phyloP scores from a whole-genome alignment of 1,140 invertebrate genomes.

The Bombus superbus region DNA sequence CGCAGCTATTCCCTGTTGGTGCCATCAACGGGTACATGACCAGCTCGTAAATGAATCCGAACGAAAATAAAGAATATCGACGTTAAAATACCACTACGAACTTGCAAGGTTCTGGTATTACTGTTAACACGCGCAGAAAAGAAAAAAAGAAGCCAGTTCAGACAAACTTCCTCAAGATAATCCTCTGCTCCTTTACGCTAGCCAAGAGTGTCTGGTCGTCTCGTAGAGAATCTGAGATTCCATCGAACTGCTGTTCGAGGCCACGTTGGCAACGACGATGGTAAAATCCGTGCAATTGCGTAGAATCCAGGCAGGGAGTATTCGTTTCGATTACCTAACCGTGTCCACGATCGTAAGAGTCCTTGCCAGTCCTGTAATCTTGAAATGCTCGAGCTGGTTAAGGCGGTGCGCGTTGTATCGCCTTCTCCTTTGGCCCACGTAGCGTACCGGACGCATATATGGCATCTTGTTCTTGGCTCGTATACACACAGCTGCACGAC shows the following conservation, averaged over 20 bases:
- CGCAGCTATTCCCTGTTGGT: background rate
- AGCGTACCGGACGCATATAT: conserved; percentile 61
- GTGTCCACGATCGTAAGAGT: conserved; percentile 35
- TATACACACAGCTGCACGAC: conserved; percentile 62
- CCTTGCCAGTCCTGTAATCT: conserved; percentile 52
- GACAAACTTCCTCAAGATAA: background rate
- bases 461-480: conserved; percentile 68
- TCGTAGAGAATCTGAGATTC: no score
- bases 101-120: no score
- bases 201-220: no score
- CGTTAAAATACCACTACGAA: no score
- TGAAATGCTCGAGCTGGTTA: conserved; percentile 51
- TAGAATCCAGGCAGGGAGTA: background rate
- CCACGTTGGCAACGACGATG: background rate
- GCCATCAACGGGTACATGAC: no score
- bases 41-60: background rate
- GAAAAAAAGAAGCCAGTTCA: background rate
- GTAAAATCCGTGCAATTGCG: background rate
- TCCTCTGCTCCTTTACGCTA: background rate
- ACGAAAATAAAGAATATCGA: background rate
- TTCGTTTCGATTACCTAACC: conserved; percentile 40
- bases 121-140: no score
- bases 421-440: conserved; percentile 69
- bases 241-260: no score
- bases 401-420: conserved; percentile 32